phyloP scores from a whole-genome alignment of 1,140 invertebrate species.

The Zophobas atratus region DNA sequence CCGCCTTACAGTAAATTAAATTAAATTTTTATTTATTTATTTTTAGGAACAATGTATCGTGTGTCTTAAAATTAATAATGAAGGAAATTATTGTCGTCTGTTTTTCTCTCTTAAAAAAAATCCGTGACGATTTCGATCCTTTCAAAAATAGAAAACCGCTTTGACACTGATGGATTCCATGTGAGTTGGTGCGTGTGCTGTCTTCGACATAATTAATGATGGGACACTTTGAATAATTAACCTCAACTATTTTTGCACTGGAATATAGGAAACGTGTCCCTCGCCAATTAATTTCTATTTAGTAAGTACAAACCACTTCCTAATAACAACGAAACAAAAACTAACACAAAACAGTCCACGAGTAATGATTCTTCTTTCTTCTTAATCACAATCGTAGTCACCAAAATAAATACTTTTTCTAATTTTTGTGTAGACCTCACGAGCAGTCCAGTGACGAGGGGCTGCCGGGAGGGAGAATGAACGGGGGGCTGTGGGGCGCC shows the following conservation, averaged over 20 bases:
- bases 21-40: slow-evolving; percentile 33
- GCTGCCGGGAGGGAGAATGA: slow-evolving; percentile 65
- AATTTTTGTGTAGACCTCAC: slow-evolving; percentile 53
- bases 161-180: slow-evolving; percentile 39
- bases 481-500: slow-evolving; percentile 66
- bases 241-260: slow-evolving; percentile 44
- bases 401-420: slow-evolving; percentile 52
- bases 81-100: slow-evolving; percentile 28
- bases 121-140: slow-evolving; percentile 3
- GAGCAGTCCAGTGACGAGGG: slow-evolving; percentile 66
- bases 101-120: slow-evolving; percentile 1
- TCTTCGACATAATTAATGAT: slow-evolving; percentile 32
- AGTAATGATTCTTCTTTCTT: neutral
- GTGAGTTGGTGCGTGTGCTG: slow-evolving; percentile 31
- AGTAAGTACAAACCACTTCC: slow-evolving; percentile 52
- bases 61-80: slow-evolving; percentile 22
- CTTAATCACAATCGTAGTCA: slow-evolving; percentile 56
- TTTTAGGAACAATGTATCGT: slow-evolving; percentile 41
- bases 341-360: slow-evolving; percentile 37
- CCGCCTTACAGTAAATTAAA: slow-evolving; percentile 23
- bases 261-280: slow-evolving; percentile 56
- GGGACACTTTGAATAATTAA: slow-evolving; percentile 33
- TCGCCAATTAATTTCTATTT: slow-evolving; percentile 37
- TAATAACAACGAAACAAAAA: slow-evolving; percentile 35
- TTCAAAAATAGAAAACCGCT: slow-evolving; percentile 30